Evolutionary conservation across 2,888 invertebrate species (phyloP), one percentile per base, ranked within the genome.

Genomic region (Margaritifera margaritifera): DNA sequence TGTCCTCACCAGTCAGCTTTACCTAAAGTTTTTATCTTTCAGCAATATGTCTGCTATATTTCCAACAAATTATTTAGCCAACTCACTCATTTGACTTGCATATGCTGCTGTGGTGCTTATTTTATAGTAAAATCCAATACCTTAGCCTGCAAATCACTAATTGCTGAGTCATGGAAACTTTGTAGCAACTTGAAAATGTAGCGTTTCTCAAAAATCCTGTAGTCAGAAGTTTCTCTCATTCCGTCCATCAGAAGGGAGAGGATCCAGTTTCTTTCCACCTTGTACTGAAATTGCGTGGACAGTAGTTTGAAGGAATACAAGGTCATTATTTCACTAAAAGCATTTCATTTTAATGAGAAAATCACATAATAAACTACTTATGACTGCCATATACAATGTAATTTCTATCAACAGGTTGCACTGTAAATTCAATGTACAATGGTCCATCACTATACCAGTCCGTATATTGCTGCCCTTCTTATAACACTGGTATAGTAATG

Each of bases 141-240:
- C 82, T 84, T 80, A 22, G 77, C 73, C 4, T 69, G 62, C 2
- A 58, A 50, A 58, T 84, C 84, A 58, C 85, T 79, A 57, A 83
- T 66, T 6, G 81, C 68, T 0, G 86, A 86, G 62, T 80, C 78
- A 66, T 84, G 81, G 76, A 83, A 87, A n/a, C 94, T 93, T 87
- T 95, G 92, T 2, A 96, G 90, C 86, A 95, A 93, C 88, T 95
- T 96, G 78, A 95, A 93, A 18, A 94, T 92, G 90, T 94, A 93
- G 0, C 94, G 93, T 84, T 93, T 94, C 68, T 94, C 92, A 25
- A 94, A 92, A 4, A 95, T 91, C 64, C 93, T 92, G 66, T 95
- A 93, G 89, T 98, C 97, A 0, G 92, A 91, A 81, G 94, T 92
- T 0, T 93, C 93, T 84, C 94, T 93, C 55, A 95, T 91, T 2